phyloP scores from a whole-genome alignment of 2,888 invertebrate genomes.

The Metallyticus violacea region DNA sequence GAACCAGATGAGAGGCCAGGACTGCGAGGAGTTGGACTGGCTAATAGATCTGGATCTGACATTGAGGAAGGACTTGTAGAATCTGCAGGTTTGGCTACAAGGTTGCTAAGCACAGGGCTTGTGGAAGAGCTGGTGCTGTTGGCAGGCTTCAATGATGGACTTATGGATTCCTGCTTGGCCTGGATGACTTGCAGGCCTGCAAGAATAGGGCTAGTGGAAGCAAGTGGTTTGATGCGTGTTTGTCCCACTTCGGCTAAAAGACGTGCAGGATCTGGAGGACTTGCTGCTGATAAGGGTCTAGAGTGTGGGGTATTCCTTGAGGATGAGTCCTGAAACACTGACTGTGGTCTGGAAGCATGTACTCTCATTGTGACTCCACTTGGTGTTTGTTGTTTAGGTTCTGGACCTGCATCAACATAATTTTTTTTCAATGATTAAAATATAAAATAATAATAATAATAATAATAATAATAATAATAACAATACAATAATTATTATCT shows the following conservation, averaged over 20 bases:
- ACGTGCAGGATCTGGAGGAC: not conserved
- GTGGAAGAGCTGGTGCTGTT: not conserved
- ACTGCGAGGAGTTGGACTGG: constrained; percentile 9
- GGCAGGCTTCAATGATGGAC: not conserved
- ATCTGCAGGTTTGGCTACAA: not conserved
- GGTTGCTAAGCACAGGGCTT: constrained; percentile 7
- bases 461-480: too few species aligned
- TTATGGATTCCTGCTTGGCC: not conserved
- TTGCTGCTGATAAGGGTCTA: constrained; percentile 13
- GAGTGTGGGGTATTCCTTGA: not conserved
- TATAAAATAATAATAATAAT: too few species aligned
- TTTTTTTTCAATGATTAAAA: too few species aligned
- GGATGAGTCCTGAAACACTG: constrained; percentile 4
- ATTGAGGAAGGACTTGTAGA: constrained; percentile 19
- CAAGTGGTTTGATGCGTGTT: not conserved
- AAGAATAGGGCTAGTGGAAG: constrained; percentile 3
- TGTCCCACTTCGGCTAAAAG: constrained; percentile 1
- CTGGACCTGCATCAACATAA: constrained; percentile 10
- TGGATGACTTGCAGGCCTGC: not conserved
- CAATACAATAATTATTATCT: too few species aligned
- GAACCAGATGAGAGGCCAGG: not conserved
- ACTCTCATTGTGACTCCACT: constrained; percentile 10
- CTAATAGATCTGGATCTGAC: constrained; percentile 10
- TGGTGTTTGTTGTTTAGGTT: constrained; percentile 6
- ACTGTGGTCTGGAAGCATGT: constrained; percentile 9